These are phyloP conservation scores for Cabera pusaria DNA, from an alignment of 2,888 invertebrate species.

Conservation along the genomic window DNA sequence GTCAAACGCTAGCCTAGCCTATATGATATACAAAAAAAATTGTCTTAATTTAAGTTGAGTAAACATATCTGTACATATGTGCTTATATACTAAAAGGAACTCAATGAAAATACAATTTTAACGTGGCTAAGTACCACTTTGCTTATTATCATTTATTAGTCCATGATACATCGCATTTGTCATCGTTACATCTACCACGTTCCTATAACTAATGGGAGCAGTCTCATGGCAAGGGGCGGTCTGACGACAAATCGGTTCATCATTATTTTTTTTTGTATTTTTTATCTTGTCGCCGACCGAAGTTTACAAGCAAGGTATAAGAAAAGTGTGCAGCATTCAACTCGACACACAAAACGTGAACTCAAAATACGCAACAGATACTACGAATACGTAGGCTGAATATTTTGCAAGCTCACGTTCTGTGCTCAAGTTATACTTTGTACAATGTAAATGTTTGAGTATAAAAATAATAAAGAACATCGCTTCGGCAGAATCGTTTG, in stretches of 20 bases:
- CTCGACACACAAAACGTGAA: slow-evolving; percentile 73
- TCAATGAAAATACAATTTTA: slow-evolving; percentile 25
- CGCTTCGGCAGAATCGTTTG: slow-evolving; percentile 64
- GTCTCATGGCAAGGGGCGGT: slow-evolving; percentile 68
- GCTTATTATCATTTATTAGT: slow-evolving; percentile 65
- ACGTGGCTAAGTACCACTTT: slow-evolving; percentile 68
- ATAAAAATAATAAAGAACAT: slow-evolving; percentile 79
- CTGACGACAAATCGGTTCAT: slow-evolving; percentile 60
- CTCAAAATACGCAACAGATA: slow-evolving; percentile 68
- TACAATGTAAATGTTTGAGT: slow-evolving; percentile 72
- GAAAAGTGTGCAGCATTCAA: slow-evolving; percentile 80
- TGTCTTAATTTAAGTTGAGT: no score
- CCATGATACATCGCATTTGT: slow-evolving; percentile 67
- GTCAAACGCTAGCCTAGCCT: no score
- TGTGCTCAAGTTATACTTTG: slow-evolving; percentile 73
- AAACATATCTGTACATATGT: no score
- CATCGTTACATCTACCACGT: slow-evolving; percentile 57
- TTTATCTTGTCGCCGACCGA: slow-evolving; percentile 61
- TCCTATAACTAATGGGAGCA: slow-evolving; percentile 72
- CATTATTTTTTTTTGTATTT: slow-evolving; percentile 56
- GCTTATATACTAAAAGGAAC: no score
- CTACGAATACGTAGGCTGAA: slow-evolving; percentile 47
- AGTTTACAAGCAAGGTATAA: slow-evolving; percentile 62
- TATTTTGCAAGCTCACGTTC: slow-evolving; percentile 72
- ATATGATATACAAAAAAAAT: no score